These are phyloP conservation scores for Eustalomyia histrio DNA, from an alignment of 2,888 invertebrate genomes.

Conservation along the genomic window DNA sequence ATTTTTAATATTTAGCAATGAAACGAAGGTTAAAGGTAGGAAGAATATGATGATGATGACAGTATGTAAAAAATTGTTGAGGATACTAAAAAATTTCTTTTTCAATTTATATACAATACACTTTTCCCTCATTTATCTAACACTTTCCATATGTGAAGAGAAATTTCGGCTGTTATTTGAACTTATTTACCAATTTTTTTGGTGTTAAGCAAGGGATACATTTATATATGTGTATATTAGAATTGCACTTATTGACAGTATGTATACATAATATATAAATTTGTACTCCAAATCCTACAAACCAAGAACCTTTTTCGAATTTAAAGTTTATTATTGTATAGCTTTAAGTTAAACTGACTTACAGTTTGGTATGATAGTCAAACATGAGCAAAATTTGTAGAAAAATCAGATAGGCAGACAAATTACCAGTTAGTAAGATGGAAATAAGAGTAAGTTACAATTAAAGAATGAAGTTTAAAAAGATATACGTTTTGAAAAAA, in stretches of 20 bases:
- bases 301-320: background rate
- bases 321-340: slow-evolving; percentile 38
- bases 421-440: slow-evolving; percentile 9
- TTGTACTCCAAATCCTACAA: background rate
- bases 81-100: background rate
- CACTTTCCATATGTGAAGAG: too few relatives aligned
- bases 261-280: too few relatives aligned
- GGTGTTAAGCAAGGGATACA: too few relatives aligned
- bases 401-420: slow-evolving; percentile 8
- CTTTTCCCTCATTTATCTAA: too few relatives aligned
- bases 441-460: background rate
- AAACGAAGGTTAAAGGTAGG: background rate
- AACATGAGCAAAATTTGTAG: slow-evolving; percentile 12
- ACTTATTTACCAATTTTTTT: too few relatives aligned
- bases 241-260: too few relatives aligned
- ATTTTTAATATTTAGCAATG: background rate
- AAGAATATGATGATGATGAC: background rate
- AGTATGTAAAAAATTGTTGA: background rate
- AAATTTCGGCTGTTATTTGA: too few relatives aligned
- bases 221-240: too few relatives aligned
- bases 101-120: background rate
- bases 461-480: background rate
- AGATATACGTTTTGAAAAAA: too few relatives aligned
- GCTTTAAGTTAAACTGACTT: slow-evolving; percentile 37
- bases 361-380: slow-evolving; percentile 34